Conservation (phyloP, 2,888 invertebrate species). For the Lasioglossum calceatum region DNA sequence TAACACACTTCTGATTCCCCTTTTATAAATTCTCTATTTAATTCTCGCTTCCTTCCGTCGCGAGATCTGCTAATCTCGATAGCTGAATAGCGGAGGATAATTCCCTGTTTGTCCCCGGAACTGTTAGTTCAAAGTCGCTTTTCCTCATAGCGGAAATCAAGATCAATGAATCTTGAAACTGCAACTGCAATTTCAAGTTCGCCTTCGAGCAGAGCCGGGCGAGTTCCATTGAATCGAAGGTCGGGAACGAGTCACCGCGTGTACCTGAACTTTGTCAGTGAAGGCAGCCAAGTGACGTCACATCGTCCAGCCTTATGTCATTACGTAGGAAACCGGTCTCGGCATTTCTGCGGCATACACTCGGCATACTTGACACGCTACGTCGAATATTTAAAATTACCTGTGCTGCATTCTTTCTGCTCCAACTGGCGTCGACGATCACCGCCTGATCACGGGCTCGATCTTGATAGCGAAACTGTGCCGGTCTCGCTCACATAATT, state of each 20-base stretch:
- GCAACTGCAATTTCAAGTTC: not conserved
- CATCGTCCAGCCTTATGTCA: conserved; percentile 61
- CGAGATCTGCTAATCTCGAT: not conserved
- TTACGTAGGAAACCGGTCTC: conserved; percentile 58
- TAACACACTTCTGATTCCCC: too few relatives aligned
- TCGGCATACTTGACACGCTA: conserved; percentile 31
- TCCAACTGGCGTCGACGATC: not conserved
- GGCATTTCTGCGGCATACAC: conserved; percentile 18
- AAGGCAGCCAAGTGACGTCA: conserved; percentile 64
- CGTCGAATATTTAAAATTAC: conserved; percentile 8
- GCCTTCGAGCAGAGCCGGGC: not conserved
- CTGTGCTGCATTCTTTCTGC: not conserved
- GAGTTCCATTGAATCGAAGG: conserved; percentile 63
- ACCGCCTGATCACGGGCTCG: not conserved
- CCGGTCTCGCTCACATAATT: not conserved
- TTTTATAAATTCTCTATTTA: too few relatives aligned
- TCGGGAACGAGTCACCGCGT: conserved; percentile 65
- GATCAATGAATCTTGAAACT: not conserved
- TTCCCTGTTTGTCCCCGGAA: not conserved
- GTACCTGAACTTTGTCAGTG: conserved; percentile 71
- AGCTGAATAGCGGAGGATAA: not conserved
- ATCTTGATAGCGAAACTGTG: not conserved
- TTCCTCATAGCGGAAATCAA: not conserved
- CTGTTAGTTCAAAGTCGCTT: not conserved
- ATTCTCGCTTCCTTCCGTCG: too few relatives aligned